phyloP scores from a whole-genome alignment of 2,888 invertebrate species.

The Caenorhabditis sp. region DNA sequence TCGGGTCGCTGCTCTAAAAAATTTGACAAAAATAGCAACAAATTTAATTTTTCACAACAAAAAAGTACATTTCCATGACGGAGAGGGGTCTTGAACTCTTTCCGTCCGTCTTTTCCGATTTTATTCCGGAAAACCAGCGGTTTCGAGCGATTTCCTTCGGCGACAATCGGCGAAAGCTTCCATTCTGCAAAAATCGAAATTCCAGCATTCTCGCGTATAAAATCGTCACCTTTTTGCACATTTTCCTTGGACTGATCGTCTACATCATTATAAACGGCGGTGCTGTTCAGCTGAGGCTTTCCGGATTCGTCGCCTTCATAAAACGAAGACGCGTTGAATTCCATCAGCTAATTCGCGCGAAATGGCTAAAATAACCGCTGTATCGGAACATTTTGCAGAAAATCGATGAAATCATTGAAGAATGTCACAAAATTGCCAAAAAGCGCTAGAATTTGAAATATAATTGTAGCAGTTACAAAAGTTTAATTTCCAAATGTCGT shows the following conservation, averaged over 20 bases:
- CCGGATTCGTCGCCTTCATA: conserved; percentile 40
- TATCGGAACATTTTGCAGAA: background rate
- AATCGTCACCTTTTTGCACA: conserved; percentile 42
- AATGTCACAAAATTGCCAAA: too few relatives aligned
- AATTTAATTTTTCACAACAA: background rate
- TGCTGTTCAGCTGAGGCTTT: conserved; percentile 44
- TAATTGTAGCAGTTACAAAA: background rate
- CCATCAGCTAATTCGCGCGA: conserved; percentile 32
- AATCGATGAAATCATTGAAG: too few relatives aligned
- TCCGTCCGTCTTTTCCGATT: background rate
- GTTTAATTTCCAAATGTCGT: background rate
- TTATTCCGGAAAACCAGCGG: conserved; percentile 10
- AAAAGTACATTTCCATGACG: conserved; percentile 18
- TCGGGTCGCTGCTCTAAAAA: conserved; percentile 11
- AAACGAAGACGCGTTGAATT: conserved; percentile 53
- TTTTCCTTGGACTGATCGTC: conserved; percentile 10
- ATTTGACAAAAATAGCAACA: too few relatives aligned
- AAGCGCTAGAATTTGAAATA: background rate
- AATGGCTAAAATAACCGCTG: conserved; percentile 13
- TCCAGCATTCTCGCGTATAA: too few relatives aligned
- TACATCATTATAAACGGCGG: conserved; percentile 34
- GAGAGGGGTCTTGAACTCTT: conserved; percentile 15
- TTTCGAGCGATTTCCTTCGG: conserved; percentile 14
- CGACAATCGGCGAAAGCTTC: conserved; percentile 50
- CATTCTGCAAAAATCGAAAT: conserved; percentile 51